phyloP scores from a whole-genome alignment of 2,888 invertebrate genomes.

The Drosophila hamatofila region DNA sequence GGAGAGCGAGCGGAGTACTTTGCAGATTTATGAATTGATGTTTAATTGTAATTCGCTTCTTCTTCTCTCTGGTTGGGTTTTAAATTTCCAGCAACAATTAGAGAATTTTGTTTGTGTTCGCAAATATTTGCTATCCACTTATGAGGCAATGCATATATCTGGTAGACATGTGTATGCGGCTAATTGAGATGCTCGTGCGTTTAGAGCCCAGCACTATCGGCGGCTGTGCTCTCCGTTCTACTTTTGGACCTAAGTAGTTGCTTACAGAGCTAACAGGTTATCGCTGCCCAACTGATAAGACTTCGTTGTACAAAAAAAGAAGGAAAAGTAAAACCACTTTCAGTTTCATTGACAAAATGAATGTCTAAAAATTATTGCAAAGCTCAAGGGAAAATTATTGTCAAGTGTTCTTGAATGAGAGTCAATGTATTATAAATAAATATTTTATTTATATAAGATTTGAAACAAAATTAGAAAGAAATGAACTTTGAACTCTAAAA shows the following conservation, averaged over 20 bases:
- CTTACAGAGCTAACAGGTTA: slow-evolving; percentile 72
- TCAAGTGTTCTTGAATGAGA: slow-evolving; percentile 2
- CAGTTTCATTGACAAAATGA: slow-evolving; percentile 62
- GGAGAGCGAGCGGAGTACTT: slow-evolving; percentile 15
- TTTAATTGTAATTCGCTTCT: slow-evolving; percentile 30
- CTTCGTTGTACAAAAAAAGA: slow-evolving; percentile 68
- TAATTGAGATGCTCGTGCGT: slow-evolving; percentile 18
- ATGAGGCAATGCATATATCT: slow-evolving; percentile 15
- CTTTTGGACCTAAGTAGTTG: slow-evolving; percentile 51
- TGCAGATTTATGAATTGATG: slow-evolving; percentile 50
- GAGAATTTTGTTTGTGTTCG: slow-evolving; percentile 10
- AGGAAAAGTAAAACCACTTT: slow-evolving; percentile 55
- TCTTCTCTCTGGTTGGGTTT: slow-evolving; percentile 20
- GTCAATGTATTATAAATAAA: neutral
- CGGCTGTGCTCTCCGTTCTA: slow-evolving; percentile 59
- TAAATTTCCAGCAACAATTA: slow-evolving; percentile 26
- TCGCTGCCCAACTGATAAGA: slow-evolving; percentile 77
- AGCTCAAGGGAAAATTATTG: neutral
- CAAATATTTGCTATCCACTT: slow-evolving; percentile 24
- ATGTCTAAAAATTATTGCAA: slow-evolving; percentile 4
- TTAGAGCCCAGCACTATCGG: slow-evolving; percentile 45
- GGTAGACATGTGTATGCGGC: neutral
- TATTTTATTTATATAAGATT: neutral
- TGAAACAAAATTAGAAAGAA: no score
- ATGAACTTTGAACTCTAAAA: neutral